These are phyloP conservation scores for Meriones psammophilus DNA, from an alignment of 2,797 vertebrate genomes.

Conservation along the genomic window DNA sequence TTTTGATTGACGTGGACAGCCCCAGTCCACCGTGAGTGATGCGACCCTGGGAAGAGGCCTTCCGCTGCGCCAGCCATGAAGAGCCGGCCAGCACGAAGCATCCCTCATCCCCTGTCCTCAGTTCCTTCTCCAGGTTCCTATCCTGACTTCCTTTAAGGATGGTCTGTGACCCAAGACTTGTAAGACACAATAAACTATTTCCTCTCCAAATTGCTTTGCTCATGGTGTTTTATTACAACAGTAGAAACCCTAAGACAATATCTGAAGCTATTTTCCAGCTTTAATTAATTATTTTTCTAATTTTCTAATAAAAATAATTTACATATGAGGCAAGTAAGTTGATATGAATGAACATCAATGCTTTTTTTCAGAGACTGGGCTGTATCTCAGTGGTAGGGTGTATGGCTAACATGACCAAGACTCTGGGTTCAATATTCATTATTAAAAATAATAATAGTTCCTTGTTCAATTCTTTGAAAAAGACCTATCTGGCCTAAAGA, in stretches of 20 bases:
- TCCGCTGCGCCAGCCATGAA: neutral
- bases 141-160: neutral
- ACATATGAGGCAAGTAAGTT: neutral
- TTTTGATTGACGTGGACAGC: neutral
- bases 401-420: neutral
- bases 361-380: neutral
- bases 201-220: neutral
- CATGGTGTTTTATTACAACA: neutral
- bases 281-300: constrained; percentile 53
- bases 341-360: constrained; percentile 17
- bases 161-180: neutral
- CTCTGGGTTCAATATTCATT: neutral
- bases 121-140: neutral
- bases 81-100: neutral
- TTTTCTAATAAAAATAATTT: constrained; percentile 19
- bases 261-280: constrained; percentile 3
- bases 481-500: neutral
- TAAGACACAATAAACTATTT: neutral
- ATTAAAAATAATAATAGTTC: neutral
- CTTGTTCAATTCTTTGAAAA: neutral
- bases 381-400: neutral
- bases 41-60: neutral
- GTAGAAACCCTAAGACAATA: neutral
- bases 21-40: neutral
- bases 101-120: neutral